phyloP scores from a whole-genome alignment of 2,888 invertebrate species.

The Pediacus dermestoides region DNA sequence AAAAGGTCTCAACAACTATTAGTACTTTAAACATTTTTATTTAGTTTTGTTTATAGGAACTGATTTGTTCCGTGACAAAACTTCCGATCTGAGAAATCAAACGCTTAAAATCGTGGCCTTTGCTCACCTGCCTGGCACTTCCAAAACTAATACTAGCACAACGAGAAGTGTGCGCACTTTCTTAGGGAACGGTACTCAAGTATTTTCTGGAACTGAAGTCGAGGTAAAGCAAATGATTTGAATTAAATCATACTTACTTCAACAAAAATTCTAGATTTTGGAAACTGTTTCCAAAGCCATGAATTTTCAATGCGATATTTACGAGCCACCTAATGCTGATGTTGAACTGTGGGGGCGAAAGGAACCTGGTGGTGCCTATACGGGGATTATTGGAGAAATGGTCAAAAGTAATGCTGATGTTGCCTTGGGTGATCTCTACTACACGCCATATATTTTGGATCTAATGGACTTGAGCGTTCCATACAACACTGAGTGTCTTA shows the following conservation, averaged over 20 bases:
- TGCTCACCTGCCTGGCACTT: constrained; percentile 64
- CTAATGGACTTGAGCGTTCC: constrained; percentile 72
- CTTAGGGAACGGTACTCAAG: constrained; percentile 23
- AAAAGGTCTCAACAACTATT: constrained; percentile 42
- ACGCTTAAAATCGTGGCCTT: constrained; percentile 61
- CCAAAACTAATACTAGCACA: constrained; percentile 39
- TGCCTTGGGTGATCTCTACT: constrained; percentile 74
- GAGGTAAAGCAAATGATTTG: constrained; percentile 53
- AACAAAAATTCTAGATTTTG: constrained; percentile 56
- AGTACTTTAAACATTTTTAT: constrained; percentile 2
- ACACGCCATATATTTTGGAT: constrained; percentile 64
- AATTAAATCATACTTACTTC: background rate
- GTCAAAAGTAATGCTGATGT: constrained; percentile 64
- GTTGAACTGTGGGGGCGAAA: constrained; percentile 66
- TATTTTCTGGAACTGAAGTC: constrained; percentile 64
- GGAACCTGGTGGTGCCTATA: constrained; percentile 61
- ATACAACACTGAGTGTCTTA: constrained; percentile 78
- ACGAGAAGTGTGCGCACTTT: constrained; percentile 31
- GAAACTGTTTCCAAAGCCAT: constrained; percentile 63
- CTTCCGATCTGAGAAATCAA: constrained; percentile 58
- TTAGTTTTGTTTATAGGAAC: constrained; percentile 30
- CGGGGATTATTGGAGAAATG: constrained; percentile 73
- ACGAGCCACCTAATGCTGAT: constrained; percentile 61
- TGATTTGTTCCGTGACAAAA: constrained; percentile 58
- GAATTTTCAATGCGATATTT: constrained; percentile 68